Evolutionary conservation across 1,140 invertebrate genomes (phyloP), one percentile per base, ranked within the genome.

Genomic region (Schlechtendalia chinensis): DNA sequence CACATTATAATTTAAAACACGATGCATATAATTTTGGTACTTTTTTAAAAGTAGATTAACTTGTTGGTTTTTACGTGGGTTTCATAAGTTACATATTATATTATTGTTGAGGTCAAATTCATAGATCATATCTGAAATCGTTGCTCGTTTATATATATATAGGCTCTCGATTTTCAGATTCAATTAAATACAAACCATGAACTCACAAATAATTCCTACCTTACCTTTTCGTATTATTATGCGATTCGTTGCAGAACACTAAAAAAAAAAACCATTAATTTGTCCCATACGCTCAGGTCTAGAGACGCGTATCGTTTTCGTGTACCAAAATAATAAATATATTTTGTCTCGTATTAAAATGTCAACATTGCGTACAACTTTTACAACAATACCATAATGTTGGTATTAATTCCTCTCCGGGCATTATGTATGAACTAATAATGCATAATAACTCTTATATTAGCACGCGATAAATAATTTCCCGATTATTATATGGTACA

Each of bases 31-130:
- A 45, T 45, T 67, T 67, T 22, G 63, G 27, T 67, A 67, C 63
- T 67, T 45, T 67, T 39, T 14, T 22, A 4, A n/a, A 67, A 67
- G 63, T 45, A 67, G 63, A 69, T 45, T 47, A 47, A 69, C 65
- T 69, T 69, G 65, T 69, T 69, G 45, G 39, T 69, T 1, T 47
- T 69, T 16, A 69, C 65, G 65, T 69, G 39, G 65, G 65, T 69
- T 69, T 22, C 27, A 69, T 32, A 22, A 69, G 32, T 47, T 69
- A 24, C n/a, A 69, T 24, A 69, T 22, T 69, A 47, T 47, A 47
- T 69, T 47, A n/a, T 69, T 69, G 39, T 47, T 69, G 24, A 50
- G 67, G 50, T 53, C 50, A 72, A 72, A 72, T 54, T 54, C 69
- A 54, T 54, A 54, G 69, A 54, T 72, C 24, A 32, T 54, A 72